Evolutionary conservation across 2,113 vertebrate species (phyloP).

Genomic region (Limnothrissa miodon): DNA sequence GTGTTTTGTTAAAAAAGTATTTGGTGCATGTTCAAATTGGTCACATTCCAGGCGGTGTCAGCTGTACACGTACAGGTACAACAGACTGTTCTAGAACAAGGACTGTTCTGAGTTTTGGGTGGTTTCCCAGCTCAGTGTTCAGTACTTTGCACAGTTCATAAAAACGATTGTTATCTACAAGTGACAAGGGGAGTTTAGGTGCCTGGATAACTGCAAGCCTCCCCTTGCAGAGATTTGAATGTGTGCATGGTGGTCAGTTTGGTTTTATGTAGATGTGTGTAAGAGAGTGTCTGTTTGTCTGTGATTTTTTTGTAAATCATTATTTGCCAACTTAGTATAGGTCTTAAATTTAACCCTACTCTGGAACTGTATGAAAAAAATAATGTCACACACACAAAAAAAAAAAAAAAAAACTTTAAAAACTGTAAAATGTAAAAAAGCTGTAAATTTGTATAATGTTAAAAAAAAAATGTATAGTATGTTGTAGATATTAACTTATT

Average conservation of each 20-base stretch:
- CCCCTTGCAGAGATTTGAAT: conserved; percentile 18
- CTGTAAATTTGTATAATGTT: conserved; percentile 80
- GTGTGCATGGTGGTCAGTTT: conserved; percentile 35
- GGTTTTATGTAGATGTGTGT: conserved; percentile 35
- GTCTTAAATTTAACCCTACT: conserved; percentile 40
- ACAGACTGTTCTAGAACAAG: conserved; percentile 40
- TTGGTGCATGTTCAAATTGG: conserved; percentile 55
- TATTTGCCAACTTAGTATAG: conserved; percentile 57
- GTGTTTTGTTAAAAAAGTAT: conserved; percentile 34
- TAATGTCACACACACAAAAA: conserved; percentile 41
- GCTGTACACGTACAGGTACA: conserved; percentile 25
- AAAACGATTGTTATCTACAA: conserved; percentile 20
- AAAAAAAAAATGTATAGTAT: conserved; percentile 76
- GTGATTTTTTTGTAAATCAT: conserved; percentile 38
- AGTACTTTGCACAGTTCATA: conserved; percentile 60
- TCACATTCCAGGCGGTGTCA: conserved; percentile 63
- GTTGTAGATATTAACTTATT: conserved; percentile 99
- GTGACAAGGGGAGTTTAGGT: conserved; percentile 11
- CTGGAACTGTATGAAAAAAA: conserved; percentile 45
- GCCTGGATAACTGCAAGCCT: conserved; percentile 27
- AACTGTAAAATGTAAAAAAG: conserved; percentile 63
- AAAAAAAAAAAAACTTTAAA: conserved; percentile 59
- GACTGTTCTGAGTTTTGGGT: conserved; percentile 40
- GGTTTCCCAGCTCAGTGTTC: conserved; percentile 18
- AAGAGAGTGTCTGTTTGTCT: conserved; percentile 36